Evolutionary conservation across 2,797 vertebrate genomes (phyloP), one percentile per base, ranked within the genome.

Genomic region (Manis crassicaudata): DNA sequence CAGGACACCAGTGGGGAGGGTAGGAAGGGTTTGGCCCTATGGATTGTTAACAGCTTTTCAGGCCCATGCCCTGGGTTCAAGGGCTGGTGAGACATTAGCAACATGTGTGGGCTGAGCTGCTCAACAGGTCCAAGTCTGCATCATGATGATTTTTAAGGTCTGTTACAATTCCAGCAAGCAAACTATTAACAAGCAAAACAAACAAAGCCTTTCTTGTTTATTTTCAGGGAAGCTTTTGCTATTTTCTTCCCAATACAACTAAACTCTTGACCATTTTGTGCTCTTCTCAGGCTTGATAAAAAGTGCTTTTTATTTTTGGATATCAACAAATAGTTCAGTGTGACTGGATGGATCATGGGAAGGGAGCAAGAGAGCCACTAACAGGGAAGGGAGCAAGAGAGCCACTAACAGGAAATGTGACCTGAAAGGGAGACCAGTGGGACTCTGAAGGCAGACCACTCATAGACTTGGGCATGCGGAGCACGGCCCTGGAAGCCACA

Each of bases 231-330:
- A 75, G 17, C 1, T 58, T n/a, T 63, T 75, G 10, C 7, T 84
- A 63, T 43, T 80, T 84, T 89, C 62, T 65, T 43, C 20, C 21
- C 60, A 92, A 21, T 3, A 35, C 35, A 86, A 32, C 14, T 32
- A 46, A 85, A 79, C 18, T 56, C 21, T 37, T 92, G 56, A 43
- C 43, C 1, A 37, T 76, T 88, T 32, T 2, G 14, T 56, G 20
- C 17, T 83, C 20, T 6, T 68, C 20, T 76, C 2, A 37, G 65
- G 40, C 5, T 21, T 37, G 54, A 92, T 46, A 90, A 88, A 85
- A 32, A 88, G 62, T 85, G 65, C 13, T 43, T 92, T 96, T 73
- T 85, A 43, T 77, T 96, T 92, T 95, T 27, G 52, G 43, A 85
- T 25, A 32, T 65, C 54, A 86, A 79, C 17, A 29, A 93, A 67